Evolutionary conservation across 2,797 vertebrate genomes (phyloP).

Genomic region (Spheniscus humboldti): DNA sequence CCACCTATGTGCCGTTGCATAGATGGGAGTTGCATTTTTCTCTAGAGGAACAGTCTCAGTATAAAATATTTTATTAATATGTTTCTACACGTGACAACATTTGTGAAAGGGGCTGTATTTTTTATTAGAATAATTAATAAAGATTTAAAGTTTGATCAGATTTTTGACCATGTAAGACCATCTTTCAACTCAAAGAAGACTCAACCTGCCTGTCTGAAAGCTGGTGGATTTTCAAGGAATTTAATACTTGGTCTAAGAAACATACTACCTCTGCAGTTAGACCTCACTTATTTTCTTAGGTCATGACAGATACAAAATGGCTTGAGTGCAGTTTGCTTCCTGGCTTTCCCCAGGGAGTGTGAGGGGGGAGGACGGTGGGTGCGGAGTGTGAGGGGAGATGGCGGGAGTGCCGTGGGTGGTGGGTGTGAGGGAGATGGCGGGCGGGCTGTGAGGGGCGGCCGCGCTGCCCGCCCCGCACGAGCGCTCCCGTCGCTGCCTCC

Average conservation of each 20-base stretch:
- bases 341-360: neutral
- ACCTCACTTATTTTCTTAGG: neutral
- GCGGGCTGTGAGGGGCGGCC: neutral
- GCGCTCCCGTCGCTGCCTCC: neutral
- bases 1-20: neutral
- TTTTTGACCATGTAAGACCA: neutral
- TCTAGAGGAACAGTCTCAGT: neutral
- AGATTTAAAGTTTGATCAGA: neutral
- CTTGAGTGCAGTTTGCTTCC: neutral
- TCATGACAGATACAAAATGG: neutral
- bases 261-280: neutral
- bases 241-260: neutral
- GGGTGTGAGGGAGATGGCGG: neutral
- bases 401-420: too few species aligned
- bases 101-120: neutral
- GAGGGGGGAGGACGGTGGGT: too few species aligned
- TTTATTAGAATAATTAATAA: neutral
- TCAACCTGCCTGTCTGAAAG: fast-evolving
- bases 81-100: neutral
- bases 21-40: neutral
- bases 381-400: neutral
- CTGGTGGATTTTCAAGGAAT: neutral
- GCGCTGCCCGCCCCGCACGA: neutral
- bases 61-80: neutral
- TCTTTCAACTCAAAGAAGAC: neutral